A percentile compares a stretch with the other conserved stretches of the same genome.
These are phyloP conservation scores for Ochropleura leucogaster DNA, from an alignment of 2,888 invertebrate genomes.

Conservation along the genomic window DNA sequence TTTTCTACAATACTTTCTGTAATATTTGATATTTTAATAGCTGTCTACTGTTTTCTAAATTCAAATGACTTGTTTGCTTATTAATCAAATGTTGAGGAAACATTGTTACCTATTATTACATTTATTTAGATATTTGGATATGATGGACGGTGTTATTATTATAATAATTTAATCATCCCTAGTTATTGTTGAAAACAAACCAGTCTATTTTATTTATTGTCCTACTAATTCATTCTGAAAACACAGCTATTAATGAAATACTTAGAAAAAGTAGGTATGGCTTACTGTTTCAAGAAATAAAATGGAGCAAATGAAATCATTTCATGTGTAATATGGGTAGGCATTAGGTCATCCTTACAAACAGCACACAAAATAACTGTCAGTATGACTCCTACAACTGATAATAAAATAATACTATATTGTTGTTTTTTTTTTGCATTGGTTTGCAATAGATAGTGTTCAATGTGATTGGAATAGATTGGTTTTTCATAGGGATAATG, in stretches of 20 bases:
- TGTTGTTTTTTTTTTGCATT: conserved; percentile 28
- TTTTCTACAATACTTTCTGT: not conserved
- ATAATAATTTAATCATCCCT: not conserved
- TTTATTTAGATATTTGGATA: not conserved
- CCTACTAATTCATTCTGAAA: not conserved
- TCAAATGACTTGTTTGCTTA: not conserved
- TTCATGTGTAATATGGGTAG: conserved; percentile 20
- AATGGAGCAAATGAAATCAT: conserved; percentile 26
- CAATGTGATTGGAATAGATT: conserved; percentile 16
- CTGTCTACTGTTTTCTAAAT: not conserved
- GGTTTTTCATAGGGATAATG: conserved; percentile 12
- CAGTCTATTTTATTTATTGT: not conserved
- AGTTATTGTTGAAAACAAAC: not conserved
- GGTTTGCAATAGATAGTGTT: not conserved
- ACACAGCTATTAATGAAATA: conserved; percentile 2
- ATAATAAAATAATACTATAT: conserved; percentile 16
- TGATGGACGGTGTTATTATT: not conserved
- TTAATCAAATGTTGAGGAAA: conserved; percentile 14
- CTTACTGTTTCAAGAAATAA: conserved; percentile 39
- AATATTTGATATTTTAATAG: not conserved
- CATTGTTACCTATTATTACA: not conserved
- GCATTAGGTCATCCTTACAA: conserved; percentile 43
- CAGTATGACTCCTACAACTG: conserved; percentile 11
- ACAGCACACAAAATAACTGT: conserved; percentile 21
- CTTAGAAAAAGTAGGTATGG: not conserved